phyloP scores from a whole-genome alignment of 2,888 invertebrate genomes.

The Margaritifera margaritifera region DNA sequence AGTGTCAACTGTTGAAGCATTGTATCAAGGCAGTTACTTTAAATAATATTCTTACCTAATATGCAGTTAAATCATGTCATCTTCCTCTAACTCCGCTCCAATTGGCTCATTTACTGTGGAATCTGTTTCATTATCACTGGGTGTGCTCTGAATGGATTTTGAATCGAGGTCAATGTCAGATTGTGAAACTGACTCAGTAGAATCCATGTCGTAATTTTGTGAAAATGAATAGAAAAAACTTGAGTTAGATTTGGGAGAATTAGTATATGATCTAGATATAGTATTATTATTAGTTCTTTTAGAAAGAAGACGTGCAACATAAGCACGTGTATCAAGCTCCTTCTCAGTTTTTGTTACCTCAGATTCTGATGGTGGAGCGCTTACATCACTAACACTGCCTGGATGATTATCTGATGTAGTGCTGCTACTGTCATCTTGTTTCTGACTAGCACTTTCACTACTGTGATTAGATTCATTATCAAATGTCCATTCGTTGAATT shows the following conservation, averaged over 20 bases:
- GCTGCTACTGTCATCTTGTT: slow-evolving; percentile 34
- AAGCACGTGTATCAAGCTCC: slow-evolving; percentile 44
- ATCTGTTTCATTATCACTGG: slow-evolving; percentile 6
- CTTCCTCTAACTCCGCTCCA: too few species aligned
- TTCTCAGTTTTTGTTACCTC: slow-evolving; percentile 44
- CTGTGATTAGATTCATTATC: slow-evolving; percentile 28
- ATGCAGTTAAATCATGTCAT: too few species aligned
- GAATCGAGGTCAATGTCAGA: slow-evolving; percentile 6
- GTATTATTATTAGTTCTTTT: slow-evolving; percentile 37
- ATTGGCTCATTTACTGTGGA: background rate
- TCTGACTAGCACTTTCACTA: slow-evolving; percentile 14
- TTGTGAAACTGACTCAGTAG: slow-evolving; percentile 36
- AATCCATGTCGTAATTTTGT: slow-evolving; percentile 44
- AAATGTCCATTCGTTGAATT: slow-evolving; percentile 47
- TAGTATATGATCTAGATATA: slow-evolving; percentile 18
- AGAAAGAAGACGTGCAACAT: slow-evolving; percentile 44
- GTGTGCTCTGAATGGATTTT: slow-evolving; percentile 6
- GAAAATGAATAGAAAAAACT: slow-evolving; percentile 50
- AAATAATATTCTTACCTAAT: too few species aligned
- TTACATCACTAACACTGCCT: slow-evolving; percentile 23
- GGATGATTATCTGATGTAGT: slow-evolving; percentile 30
- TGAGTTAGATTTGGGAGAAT: slow-evolving; percentile 20
- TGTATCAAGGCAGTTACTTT: too few species aligned
- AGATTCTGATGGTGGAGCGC: slow-evolving; percentile 40
- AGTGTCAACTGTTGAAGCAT: too few species aligned